phyloP scores from a whole-genome alignment of 2,888 invertebrate genomes.

The Sussaba pulchella region DNA sequence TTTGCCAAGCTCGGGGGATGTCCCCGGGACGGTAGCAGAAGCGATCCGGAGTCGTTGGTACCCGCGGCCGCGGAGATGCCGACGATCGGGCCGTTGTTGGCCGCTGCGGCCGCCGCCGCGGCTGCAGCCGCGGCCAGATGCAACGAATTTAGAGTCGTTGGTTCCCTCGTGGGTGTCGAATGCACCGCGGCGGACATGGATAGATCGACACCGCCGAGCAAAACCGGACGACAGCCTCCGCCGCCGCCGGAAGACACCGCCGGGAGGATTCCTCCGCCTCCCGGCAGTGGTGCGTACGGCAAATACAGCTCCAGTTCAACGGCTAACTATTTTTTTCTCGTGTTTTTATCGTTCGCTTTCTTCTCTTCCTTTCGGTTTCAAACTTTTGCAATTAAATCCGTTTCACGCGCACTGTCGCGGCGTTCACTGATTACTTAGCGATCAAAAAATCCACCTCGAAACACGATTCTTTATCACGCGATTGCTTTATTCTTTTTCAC shows the following conservation, averaged over 20 bases:
- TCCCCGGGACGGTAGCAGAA: slow-evolving; percentile 70
- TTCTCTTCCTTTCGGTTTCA: background rate
- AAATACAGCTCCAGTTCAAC: slow-evolving; percentile 84
- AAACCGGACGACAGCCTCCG: slow-evolving; percentile 80
- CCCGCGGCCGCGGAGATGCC: slow-evolving; percentile 73
- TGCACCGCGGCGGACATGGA: slow-evolving; percentile 84
- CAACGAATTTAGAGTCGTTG: slow-evolving; percentile 69
- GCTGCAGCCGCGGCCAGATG: slow-evolving; percentile 70
- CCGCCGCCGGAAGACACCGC: slow-evolving; percentile 79
- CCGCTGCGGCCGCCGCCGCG: slow-evolving; percentile 72
- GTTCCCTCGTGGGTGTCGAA: slow-evolving; percentile 68
- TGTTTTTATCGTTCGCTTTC: background rate
- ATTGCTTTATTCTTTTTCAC: too few species aligned
- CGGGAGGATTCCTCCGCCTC: slow-evolving; percentile 83
- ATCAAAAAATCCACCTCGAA: too few species aligned
- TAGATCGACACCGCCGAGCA: slow-evolving; percentile 82
- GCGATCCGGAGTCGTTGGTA: slow-evolving; percentile 70
- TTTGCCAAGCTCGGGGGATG: slow-evolving; percentile 79
- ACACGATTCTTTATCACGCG: too few species aligned
- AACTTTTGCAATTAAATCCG: too few species aligned
- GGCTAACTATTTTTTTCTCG: slow-evolving; percentile 28
- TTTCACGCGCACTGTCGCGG: too few species aligned
- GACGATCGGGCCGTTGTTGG: slow-evolving; percentile 68
- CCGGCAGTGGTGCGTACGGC: slow-evolving; percentile 84
- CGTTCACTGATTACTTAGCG: too few species aligned